phyloP scores from a whole-genome alignment of 2,888 invertebrate genomes.

The Panzeria rudis region DNA sequence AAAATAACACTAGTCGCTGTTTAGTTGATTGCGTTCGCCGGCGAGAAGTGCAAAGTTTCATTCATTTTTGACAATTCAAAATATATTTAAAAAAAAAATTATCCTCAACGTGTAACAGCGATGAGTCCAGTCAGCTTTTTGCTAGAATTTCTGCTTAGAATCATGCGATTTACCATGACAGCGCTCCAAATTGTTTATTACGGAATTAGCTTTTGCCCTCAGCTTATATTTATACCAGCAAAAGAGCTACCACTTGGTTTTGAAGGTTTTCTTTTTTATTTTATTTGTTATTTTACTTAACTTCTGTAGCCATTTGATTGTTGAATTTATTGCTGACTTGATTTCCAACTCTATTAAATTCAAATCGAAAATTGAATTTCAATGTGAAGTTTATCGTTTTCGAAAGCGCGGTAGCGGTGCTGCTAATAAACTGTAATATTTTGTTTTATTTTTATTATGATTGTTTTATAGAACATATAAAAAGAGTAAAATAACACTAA shows the following conservation, averaged over 20 bases:
- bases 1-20: too few relatives aligned
- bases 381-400: constrained; percentile 63
- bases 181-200: not conserved
- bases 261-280: not conserved
- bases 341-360: constrained; percentile 71
- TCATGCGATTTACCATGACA: too few relatives aligned
- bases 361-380: constrained; percentile 70
- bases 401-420: constrained; percentile 29
- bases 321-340: constrained; percentile 65
- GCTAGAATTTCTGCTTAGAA: too few relatives aligned
- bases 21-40: too few relatives aligned
- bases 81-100: too few relatives aligned
- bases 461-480: constrained; percentile 35
- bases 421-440: constrained; percentile 58
- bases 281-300: constrained; percentile 33
- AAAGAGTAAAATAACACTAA: constrained; percentile 24
- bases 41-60: too few relatives aligned
- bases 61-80: too few relatives aligned
- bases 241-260: not conserved
- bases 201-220: not conserved
- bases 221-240: not conserved
- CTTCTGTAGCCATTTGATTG: constrained; percentile 35
- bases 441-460: constrained; percentile 48
- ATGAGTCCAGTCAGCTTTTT: too few relatives aligned
- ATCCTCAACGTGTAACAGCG: too few relatives aligned